phyloP scores from a whole-genome alignment of 2,888 invertebrate species.

The Lasioglossum morio region DNA sequence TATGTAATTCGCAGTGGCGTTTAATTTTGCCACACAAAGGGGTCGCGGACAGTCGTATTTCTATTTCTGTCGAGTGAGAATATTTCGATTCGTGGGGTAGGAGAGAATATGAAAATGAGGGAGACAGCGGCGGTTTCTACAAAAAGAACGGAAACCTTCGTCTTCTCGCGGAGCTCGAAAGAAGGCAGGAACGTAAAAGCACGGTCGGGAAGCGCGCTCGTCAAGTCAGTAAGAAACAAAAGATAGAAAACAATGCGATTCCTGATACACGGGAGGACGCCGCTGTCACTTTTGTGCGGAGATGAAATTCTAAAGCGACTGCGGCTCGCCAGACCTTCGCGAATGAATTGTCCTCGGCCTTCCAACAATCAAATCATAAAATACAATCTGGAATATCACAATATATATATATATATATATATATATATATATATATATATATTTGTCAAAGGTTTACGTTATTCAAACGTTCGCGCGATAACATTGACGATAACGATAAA shows the following conservation, averaged over 20 bases:
- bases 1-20: not conserved
- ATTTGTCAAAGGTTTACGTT: not conserved
- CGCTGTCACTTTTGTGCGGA: constrained; percentile 15
- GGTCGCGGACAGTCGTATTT: not conserved
- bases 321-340: not conserved
- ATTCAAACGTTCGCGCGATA: not conserved
- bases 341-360: not conserved
- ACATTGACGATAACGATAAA: not conserved
- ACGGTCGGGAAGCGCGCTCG: constrained; percentile 30
- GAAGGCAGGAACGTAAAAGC: constrained; percentile 31
- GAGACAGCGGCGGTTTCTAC: constrained; percentile 17
- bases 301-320: constrained; percentile 32
- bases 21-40: constrained; percentile 9
- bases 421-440: too few relatives aligned
- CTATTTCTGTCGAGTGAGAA: not conserved
- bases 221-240: constrained; percentile 33
- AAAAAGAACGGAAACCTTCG: constrained; percentile 21
- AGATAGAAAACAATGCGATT: constrained; percentile 46
- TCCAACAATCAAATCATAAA: not conserved
- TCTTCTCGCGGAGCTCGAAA: constrained; percentile 30
- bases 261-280: constrained; percentile 20
- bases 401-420: not conserved
- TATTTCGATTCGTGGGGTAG: not conserved
- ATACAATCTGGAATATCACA: not conserved
- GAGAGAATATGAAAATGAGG: constrained; percentile 29